phyloP scores from a whole-genome alignment of 2,888 invertebrate genomes.

The Diaperis boleti region DNA sequence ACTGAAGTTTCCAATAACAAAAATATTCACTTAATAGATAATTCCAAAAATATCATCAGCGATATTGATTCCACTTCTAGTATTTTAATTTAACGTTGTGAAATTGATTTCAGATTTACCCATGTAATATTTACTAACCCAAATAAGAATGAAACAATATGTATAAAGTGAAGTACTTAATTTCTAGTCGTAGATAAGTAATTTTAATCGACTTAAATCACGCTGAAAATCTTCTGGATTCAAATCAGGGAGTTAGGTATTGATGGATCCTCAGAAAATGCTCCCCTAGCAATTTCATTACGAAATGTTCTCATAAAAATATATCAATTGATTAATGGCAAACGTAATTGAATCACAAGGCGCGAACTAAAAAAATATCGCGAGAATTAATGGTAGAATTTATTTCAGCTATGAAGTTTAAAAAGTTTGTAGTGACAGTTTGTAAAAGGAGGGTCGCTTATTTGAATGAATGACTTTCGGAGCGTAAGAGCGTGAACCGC shows the following conservation, averaged over 20 bases:
- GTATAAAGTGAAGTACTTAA: too few species aligned
- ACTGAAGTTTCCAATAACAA: too few species aligned
- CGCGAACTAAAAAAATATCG: slow-evolving; percentile 63
- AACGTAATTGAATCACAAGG: slow-evolving; percentile 65
- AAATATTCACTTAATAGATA: too few species aligned
- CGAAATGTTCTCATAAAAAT: slow-evolving; percentile 63
- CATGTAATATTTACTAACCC: too few species aligned
- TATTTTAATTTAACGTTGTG: too few species aligned
- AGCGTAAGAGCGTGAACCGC: slow-evolving; percentile 58
- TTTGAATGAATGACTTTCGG: slow-evolving; percentile 59
- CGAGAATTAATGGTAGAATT: slow-evolving; percentile 63
- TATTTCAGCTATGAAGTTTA: slow-evolving; percentile 59
- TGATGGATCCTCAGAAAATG: slow-evolving; percentile 39
- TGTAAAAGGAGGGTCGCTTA: slow-evolving; percentile 59
- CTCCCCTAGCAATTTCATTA: slow-evolving; percentile 60
- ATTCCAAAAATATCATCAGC: too few species aligned
- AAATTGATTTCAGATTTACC: too few species aligned
- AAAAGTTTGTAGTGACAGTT: slow-evolving; percentile 63
- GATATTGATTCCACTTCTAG: too few species aligned
- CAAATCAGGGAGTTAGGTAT: slow-evolving; percentile 35
- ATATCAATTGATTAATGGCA: slow-evolving; percentile 66
- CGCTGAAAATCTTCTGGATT: slow-evolving; percentile 25
- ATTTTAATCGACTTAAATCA: neutral
- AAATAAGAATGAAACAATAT: too few species aligned
- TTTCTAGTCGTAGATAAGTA: neutral